Percentiles rank a stretch among this genome's conserved stretches.
phyloP scores from a whole-genome alignment of 2,888 invertebrate species.

The Syritta pipiens region DNA sequence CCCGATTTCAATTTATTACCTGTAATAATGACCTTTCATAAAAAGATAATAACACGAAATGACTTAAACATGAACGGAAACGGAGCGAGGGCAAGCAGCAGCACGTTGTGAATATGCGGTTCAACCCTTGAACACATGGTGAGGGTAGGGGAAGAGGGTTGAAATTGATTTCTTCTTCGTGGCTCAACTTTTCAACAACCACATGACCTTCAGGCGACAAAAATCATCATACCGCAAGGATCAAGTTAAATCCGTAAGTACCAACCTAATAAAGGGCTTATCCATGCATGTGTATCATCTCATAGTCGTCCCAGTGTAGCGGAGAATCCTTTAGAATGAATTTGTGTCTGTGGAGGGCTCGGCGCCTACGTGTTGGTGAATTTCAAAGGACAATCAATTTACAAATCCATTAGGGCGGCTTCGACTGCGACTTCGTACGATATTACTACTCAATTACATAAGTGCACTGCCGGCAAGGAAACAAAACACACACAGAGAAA shows the following conservation, averaged over 20 bases:
- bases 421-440: constrained; percentile 5
- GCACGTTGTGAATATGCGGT: constrained; percentile 10
- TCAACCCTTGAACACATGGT: not conserved
- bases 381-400: constrained; percentile 51
- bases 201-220: constrained; percentile 27
- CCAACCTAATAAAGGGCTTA: constrained; percentile 62
- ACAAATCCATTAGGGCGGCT: constrained; percentile 50
- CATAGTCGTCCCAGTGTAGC: constrained; percentile 21
- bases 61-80: constrained; percentile 10
- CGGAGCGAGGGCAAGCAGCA: not conserved
- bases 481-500: constrained; percentile 33
- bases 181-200: not conserved
- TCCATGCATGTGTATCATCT: constrained; percentile 51
- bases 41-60: constrained; percentile 54
- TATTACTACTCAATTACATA: constrained; percentile 64
- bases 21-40: constrained; percentile 43
- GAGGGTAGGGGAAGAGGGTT: too few species aligned
- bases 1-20: constrained; percentile 62
- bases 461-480: constrained; percentile 62
- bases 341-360: not conserved
- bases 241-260: constrained; percentile 34
- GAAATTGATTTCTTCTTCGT: constrained; percentile 1
- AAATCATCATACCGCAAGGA: constrained; percentile 21
- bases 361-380: constrained; percentile 17
- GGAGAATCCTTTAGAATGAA: constrained; percentile 11